Evolutionary conservation across 1,140 invertebrate genomes (phyloP).

Genomic region (Aphaenogaster floridana): DNA sequence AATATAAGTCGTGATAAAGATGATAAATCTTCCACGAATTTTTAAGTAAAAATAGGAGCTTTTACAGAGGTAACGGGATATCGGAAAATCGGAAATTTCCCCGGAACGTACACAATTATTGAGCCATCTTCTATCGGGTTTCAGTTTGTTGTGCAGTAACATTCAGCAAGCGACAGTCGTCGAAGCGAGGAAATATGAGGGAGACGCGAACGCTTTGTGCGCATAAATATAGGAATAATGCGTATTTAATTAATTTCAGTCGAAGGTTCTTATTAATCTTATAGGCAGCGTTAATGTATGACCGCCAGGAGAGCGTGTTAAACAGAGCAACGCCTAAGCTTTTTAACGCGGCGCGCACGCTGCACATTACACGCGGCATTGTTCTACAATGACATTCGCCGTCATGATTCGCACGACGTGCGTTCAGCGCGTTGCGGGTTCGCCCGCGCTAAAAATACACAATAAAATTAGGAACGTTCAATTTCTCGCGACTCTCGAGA

Average conservation of each 20-base stretch:
- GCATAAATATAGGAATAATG: background rate
- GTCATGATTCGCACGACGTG: background rate
- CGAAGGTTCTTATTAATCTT: background rate
- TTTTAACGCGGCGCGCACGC: background rate
- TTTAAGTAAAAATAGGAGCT: background rate
- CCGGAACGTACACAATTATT: background rate
- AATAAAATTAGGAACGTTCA: conserved; percentile 60
- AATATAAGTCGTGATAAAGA: background rate
- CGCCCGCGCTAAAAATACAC: background rate
- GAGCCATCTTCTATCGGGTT: background rate
- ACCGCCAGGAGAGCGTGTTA: conserved; percentile 20
- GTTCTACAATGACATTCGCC: conserved; percentile 14
- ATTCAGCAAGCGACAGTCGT: background rate
- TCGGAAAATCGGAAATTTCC: background rate
- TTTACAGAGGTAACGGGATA: background rate
- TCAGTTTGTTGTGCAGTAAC: background rate
- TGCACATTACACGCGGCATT: conserved; percentile 17
- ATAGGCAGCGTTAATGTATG: background rate
- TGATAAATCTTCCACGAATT: background rate
- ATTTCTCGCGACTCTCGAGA: conserved; percentile 43
- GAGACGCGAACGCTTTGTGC: background rate
- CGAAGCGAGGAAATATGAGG: background rate
- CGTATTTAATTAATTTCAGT: background rate
- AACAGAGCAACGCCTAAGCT: conserved; percentile 19
- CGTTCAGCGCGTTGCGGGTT: too few relatives aligned